A percentile compares a stretch with the other conserved stretches of the same genome.
Conservation (phyloP, 2,113 vertebrate species). For the Trematomus loennbergii region DNA sequence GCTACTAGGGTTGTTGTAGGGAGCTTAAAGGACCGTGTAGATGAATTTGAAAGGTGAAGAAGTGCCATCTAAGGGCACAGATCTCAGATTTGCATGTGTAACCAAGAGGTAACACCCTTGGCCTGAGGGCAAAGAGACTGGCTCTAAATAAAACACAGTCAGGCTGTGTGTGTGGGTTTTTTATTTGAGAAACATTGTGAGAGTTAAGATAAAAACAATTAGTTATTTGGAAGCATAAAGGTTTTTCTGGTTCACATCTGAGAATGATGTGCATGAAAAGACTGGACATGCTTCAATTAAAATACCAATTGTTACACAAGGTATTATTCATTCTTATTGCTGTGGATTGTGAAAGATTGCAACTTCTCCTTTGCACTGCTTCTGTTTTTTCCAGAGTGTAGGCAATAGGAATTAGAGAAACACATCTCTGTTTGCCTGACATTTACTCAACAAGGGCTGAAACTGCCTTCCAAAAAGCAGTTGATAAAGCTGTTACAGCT, state of each 20-base stretch:
- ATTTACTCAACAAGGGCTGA: not conserved
- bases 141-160: not conserved
- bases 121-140: conserved; percentile 30
- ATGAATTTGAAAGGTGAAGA: not conserved
- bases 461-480: not conserved
- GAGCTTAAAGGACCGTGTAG: not conserved
- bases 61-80: not conserved
- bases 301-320: not conserved
- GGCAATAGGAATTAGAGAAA: not conserved
- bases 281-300: not conserved
- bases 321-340: not conserved
- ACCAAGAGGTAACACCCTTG: conserved; percentile 3
- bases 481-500: too few relatives aligned
- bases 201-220: not conserved
- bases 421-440: not conserved
- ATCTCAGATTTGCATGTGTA: not conserved
- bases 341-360: not conserved
- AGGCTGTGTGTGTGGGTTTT: not conserved
- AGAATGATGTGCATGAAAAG: not conserved
- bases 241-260: not conserved
- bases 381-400: not conserved
- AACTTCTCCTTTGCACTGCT: not conserved
- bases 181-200: not conserved
- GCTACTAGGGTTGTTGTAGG: not conserved
- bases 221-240: not conserved